Conservation (phyloP, 2,797 vertebrate species). For the Microctenopoma lineatum region DNA sequence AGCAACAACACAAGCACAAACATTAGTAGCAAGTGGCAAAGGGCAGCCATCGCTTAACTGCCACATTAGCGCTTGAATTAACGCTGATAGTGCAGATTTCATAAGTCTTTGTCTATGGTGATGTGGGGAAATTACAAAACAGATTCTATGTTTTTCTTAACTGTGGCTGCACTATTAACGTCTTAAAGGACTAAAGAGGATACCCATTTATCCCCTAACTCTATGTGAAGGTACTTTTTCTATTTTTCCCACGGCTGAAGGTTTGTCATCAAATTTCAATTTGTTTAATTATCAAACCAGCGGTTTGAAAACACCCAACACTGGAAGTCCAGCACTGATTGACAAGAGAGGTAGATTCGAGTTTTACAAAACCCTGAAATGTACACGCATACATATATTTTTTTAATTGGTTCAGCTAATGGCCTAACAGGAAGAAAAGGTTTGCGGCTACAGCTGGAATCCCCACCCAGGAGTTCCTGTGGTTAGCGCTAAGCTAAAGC, state of each 20-base stretch:
- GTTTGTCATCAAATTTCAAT: slow-evolving; percentile 31
- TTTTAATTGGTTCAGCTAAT: not conserved
- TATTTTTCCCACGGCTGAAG: not conserved
- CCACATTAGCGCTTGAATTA: not conserved
- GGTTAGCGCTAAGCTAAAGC: not conserved
- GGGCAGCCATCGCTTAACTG: not conserved
- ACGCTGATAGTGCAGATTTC: not conserved
- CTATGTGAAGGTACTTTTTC: too few species aligned
- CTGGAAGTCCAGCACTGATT: slow-evolving; percentile 40
- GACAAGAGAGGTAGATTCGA: slow-evolving; percentile 7
- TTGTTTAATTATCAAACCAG: slow-evolving; percentile 53
- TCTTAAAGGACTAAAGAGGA: too few species aligned
- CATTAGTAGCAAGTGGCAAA: not conserved
- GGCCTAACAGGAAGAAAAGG: not conserved
- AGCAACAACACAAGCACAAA: not conserved
- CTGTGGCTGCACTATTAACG: too few species aligned
- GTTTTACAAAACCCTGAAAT: not conserved
- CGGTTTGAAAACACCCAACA: not conserved
- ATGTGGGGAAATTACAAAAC: too few species aligned
- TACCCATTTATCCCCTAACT: too few species aligned
- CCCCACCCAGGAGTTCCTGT: not conserved
- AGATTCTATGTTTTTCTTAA: too few species aligned
- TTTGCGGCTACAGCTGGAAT: not conserved
- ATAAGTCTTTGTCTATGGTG: too few species aligned
- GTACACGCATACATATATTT: not conserved